Evolutionary conservation across 2,113 vertebrate genomes (phyloP), one percentile per base, ranked within the genome.

Genomic region (Lates calcarifer): DNA sequence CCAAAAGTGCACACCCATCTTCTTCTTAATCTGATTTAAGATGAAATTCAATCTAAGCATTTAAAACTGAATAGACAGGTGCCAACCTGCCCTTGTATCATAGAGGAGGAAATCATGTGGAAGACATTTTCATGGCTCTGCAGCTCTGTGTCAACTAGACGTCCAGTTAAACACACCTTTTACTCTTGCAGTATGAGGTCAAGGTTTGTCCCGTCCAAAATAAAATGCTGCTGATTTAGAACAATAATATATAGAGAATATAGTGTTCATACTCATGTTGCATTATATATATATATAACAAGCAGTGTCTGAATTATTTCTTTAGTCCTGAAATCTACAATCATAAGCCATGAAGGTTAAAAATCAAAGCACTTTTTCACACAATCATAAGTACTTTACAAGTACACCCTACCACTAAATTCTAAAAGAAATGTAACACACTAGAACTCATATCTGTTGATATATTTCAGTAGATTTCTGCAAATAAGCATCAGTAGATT

Each of bases 41-140:
- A 24, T 66, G 61, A 79, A 83, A 87, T 61, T 71, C 13, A 35
- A 72, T 58, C 37, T 8, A 4, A 67, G 81, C 74, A 55, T 58
- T 58, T 72, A 33, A 67, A 75, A 63, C 60, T 24, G 26, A 70
- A 39, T 0, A 35, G 20, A 53, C 86, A 43, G 28, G 89, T 82
- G 35, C 56, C 7, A 53, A 69, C 68, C 61, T 86, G 79, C 57
- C 56, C 49, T 55, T 49, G 11, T 43, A 6, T 80, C 53, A 24
- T 10, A 22, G 18, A 76, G 4, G n/a, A 67, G 55, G 28, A 60
- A 62, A 65, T 66, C 24, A 18, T 45, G 67, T 53, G 67, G 51
- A 83, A 53, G 61, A 72, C 41, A 58, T 63, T 63, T 22, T 14
- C 33, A 56, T 56, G 33, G 35, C 61, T 80, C 28, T 79, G 31